phyloP scores from a whole-genome alignment of 2,113 vertebrate genomes.

The Mormoops blainvillei region DNA sequence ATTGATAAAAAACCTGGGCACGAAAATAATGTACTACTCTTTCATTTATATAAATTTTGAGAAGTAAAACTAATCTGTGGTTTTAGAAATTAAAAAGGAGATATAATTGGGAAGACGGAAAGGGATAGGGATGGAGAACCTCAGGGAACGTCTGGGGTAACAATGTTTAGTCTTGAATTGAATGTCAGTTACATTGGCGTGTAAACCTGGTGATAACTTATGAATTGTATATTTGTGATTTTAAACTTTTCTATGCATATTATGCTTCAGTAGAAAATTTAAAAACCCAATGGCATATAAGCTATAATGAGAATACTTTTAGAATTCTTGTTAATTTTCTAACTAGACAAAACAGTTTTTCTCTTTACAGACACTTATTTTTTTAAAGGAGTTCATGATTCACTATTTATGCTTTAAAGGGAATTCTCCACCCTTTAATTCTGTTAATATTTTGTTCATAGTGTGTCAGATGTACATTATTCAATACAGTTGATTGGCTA shows the following conservation, averaged over 20 bases:
- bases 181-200: not conserved
- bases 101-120: not conserved
- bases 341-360: not conserved
- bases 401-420: not conserved
- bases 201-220: not conserved
- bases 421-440: not conserved
- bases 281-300: not conserved
- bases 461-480: not conserved
- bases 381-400: not conserved
- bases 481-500: not conserved
- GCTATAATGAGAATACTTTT: not conserved
- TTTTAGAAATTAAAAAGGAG: not conserved
- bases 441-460: not conserved
- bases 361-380: not conserved
- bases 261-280: not conserved
- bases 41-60: not conserved
- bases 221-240: not conserved
- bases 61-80: not conserved
- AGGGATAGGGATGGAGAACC: not conserved
- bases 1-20: not conserved
- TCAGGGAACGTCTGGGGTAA: not conserved
- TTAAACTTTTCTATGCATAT: not conserved
- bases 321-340: not conserved
- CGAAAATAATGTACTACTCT: not conserved
- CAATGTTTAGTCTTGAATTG: not conserved